Percentiles rank a stretch among this genome's conserved stretches.
Conservation (phyloP, 1,140 invertebrate species). For the Dicyema japonicum region DNA sequence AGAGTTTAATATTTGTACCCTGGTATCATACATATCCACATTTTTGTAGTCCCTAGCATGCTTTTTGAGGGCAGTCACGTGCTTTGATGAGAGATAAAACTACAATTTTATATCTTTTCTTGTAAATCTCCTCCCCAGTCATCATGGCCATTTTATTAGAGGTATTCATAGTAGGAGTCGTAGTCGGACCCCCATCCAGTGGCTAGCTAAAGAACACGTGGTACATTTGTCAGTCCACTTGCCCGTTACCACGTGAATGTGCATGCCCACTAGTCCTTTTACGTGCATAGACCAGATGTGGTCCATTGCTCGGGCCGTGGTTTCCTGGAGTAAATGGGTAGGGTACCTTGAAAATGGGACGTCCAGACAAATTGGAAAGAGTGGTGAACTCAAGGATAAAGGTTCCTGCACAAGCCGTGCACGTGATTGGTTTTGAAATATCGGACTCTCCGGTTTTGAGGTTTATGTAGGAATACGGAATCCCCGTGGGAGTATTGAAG, state of each 20-base stretch:
- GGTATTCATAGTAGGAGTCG: constrained; percentile 91
- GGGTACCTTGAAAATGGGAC: constrained; percentile 54
- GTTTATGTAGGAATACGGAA: constrained; percentile 55
- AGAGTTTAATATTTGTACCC: no score
- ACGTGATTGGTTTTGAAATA: constrained; percentile 30
- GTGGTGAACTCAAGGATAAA: constrained; percentile 88
- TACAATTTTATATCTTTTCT: no score
- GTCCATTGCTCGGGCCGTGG: no score
- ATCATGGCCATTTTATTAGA: no score
- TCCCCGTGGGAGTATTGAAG: constrained; percentile 83
- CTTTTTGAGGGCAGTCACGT: no score
- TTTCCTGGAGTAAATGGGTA: no score
- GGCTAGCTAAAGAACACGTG: no score
- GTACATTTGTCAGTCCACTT: constrained; percentile 83
- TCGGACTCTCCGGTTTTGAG: constrained; percentile 4
- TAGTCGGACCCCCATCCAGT: constrained; percentile 59
- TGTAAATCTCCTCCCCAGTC: no score
- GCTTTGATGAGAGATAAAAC: no score
- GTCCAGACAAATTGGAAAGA: constrained; percentile 55
- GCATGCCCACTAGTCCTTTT: constrained; percentile 48
- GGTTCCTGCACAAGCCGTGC: constrained; percentile 84
- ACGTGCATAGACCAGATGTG: no score
- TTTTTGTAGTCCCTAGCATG: no score
- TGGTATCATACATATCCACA: no score
- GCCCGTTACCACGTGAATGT: constrained; percentile 67